A percentile compares a stretch with the other conserved stretches of the same genome.
Evolutionary conservation across 2,888 invertebrate genomes (phyloP).

Genomic region (Acleris sparsana): DNA sequence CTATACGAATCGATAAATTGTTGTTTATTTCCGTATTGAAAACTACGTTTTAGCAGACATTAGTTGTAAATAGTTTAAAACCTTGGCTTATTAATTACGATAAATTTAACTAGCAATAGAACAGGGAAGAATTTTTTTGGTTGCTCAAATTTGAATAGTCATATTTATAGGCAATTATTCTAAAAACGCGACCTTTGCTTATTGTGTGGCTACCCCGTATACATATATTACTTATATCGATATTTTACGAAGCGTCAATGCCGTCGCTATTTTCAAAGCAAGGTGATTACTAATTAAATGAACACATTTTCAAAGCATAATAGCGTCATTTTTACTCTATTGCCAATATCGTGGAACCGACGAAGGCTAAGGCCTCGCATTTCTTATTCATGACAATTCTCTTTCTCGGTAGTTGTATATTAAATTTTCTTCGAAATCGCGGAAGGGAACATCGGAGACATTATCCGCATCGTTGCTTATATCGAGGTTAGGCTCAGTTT

Average conservation of each 20-base stretch:
- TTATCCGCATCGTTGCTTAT: slow-evolving; percentile 21
- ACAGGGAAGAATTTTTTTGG: too few relatives aligned
- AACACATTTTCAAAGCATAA: slow-evolving; percentile 41
- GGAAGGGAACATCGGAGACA: slow-evolving; percentile 35
- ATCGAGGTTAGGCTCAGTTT: slow-evolving; percentile 28
- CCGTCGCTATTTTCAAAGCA: slow-evolving; percentile 46
- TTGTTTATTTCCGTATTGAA: too few relatives aligned
- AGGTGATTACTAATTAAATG: slow-evolving; percentile 43
- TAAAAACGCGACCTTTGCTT: too few relatives aligned
- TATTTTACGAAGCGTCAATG: slow-evolving; percentile 45
- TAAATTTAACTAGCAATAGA: too few relatives aligned
- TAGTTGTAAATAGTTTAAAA: too few relatives aligned
- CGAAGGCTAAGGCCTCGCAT: slow-evolving; percentile 48
- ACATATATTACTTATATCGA: slow-evolving; percentile 4
- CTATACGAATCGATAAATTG: too few relatives aligned
- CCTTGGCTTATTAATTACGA: too few relatives aligned
- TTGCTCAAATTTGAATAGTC: too few relatives aligned
- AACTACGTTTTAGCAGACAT: too few relatives aligned
- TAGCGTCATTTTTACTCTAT: slow-evolving; percentile 41
- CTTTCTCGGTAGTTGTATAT: slow-evolving; percentile 36
- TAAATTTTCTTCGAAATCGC: slow-evolving; percentile 39
- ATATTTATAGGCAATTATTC: too few relatives aligned
- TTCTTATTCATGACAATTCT: slow-evolving; percentile 37
- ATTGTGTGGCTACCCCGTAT: too few relatives aligned
- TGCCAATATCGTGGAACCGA: slow-evolving; percentile 39